Conservation (phyloP, 2,888 invertebrate species). For the Lasioglossum zephyrum region DNA sequence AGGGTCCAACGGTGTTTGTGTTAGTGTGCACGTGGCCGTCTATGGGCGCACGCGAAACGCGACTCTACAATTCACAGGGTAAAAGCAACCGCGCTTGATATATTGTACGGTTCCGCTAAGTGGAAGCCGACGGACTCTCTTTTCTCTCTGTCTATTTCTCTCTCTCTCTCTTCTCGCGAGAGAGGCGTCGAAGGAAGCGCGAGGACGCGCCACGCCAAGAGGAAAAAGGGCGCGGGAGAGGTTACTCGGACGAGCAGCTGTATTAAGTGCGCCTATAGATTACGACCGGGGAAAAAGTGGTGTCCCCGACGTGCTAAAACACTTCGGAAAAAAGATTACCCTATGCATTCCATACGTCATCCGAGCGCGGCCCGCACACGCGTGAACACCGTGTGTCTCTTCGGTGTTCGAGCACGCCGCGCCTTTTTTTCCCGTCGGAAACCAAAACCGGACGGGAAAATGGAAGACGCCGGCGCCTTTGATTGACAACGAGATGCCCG, state of each 20-base stretch:
- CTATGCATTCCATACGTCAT: slow-evolving; percentile 77
- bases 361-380: slow-evolving; percentile 49
- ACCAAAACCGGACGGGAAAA: neutral
- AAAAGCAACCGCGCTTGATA: slow-evolving; percentile 78
- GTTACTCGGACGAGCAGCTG: slow-evolving; percentile 79
- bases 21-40: slow-evolving; percentile 51
- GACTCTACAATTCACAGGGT: slow-evolving; percentile 57
- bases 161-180: neutral
- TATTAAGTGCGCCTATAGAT: slow-evolving; percentile 84
- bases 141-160: neutral
- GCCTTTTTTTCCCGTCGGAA: slow-evolving; percentile 22
- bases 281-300: slow-evolving; percentile 74
- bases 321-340: slow-evolving; percentile 76
- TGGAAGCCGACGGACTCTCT: slow-evolving; percentile 70
- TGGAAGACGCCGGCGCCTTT: slow-evolving; percentile 33
- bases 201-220: neutral
- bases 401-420: neutral
- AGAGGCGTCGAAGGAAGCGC: slow-evolving; percentile 40
- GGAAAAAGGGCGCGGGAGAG: slow-evolving; percentile 54
- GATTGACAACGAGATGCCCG: slow-evolving; percentile 11
- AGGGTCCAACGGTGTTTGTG: neutral
- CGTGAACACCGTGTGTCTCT: neutral
- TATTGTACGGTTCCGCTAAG: slow-evolving; percentile 80
- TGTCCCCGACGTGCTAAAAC: slow-evolving; percentile 78
- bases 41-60: slow-evolving; percentile 49